These are phyloP conservation scores for Leuciscus waleckii DNA, from an alignment of 2,797 vertebrate species.

Conservation along the genomic window DNA sequence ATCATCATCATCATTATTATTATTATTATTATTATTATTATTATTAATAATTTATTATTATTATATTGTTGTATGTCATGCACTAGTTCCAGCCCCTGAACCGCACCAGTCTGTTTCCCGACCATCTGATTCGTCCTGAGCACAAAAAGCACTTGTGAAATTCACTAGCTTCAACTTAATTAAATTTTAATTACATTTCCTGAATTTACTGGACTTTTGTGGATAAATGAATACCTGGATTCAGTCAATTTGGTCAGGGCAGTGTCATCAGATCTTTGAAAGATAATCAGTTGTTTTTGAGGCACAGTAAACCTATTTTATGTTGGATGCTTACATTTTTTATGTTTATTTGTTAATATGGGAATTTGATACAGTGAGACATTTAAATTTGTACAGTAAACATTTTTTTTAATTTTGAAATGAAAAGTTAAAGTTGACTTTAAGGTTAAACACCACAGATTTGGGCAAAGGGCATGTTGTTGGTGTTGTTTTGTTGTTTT, in stretches of 20 bases:
- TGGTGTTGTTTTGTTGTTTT: not conserved
- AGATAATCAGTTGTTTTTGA: not conserved
- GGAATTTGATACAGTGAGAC: not conserved
- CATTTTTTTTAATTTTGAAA: not conserved
- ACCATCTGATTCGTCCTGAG: not conserved
- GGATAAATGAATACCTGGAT: not conserved
- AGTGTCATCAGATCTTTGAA: not conserved
- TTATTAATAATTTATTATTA: not conserved
- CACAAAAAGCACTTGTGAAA: not conserved
- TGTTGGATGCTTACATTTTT: not conserved
- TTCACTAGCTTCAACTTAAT: not conserved
- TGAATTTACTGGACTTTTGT: not conserved
- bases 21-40: not conserved
- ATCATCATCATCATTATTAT: conserved; percentile 13
- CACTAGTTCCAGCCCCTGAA: not conserved
- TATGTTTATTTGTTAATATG: not conserved
- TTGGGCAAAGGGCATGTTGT: not conserved
- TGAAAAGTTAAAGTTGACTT: not conserved
- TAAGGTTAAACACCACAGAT: too few species aligned
- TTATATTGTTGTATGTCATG: not conserved
- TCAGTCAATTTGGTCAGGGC: not conserved
- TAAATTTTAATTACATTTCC: not conserved
- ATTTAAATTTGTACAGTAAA: not conserved
- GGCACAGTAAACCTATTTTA: not conserved
- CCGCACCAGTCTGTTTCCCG: not conserved